These are phyloP conservation scores for Sardinella longiceps DNA, from an alignment of 2,797 vertebrate genomes.

Conservation along the genomic window DNA sequence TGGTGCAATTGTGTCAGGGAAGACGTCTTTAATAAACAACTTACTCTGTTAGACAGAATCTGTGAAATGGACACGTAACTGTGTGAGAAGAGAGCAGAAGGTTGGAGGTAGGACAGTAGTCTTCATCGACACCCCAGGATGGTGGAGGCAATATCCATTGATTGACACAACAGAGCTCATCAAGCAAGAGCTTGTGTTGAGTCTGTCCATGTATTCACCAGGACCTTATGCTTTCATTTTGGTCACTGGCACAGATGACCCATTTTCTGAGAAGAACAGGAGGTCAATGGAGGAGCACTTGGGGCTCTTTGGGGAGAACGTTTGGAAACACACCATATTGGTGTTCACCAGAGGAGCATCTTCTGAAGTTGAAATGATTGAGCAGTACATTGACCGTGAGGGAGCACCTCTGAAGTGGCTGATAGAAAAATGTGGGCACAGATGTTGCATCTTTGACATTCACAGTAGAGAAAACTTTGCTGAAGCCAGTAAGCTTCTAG, in stretches of 20 bases:
- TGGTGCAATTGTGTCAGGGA: background rate
- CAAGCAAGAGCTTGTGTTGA: background rate
- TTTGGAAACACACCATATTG: background rate
- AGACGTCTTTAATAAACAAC: background rate
- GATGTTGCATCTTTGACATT: background rate
- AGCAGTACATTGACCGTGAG: background rate
- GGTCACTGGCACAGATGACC: background rate
- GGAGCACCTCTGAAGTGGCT: background rate
- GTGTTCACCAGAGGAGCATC: slow-evolving; percentile 8
- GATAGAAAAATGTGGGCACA: background rate
- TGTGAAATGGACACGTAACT: too few species aligned
- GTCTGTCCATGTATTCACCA: background rate
- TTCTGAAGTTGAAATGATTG: background rate
- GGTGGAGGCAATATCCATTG: too few species aligned
- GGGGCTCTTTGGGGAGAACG: background rate
- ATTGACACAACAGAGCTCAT: too few species aligned
- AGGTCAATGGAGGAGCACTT: background rate
- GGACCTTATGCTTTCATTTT: background rate
- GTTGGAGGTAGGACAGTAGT: too few species aligned
- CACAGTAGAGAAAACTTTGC: background rate
- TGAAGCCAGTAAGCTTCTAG: background rate
- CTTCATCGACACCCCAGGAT: too few species aligned
- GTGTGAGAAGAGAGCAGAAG: too few species aligned
- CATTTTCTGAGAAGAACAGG: background rate
- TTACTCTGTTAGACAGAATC: background rate